phyloP scores from a whole-genome alignment of 2,888 invertebrate genomes.

The Heliothis peltigera region DNA sequence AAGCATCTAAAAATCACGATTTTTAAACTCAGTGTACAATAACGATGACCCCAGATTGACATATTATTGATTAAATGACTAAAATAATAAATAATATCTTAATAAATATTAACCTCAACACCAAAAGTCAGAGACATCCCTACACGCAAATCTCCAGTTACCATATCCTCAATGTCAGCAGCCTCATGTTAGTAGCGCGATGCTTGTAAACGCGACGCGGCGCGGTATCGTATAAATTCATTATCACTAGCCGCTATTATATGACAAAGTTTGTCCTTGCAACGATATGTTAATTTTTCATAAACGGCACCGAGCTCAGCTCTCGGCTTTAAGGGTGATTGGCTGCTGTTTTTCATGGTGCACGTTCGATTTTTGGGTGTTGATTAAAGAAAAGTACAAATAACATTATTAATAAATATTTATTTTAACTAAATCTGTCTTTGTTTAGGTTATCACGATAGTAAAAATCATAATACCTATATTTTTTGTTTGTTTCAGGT shows the following conservation, averaged over 20 bases:
- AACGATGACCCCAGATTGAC: too few relatives aligned
- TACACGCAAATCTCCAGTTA: constrained; percentile 26
- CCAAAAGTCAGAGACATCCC: too few relatives aligned
- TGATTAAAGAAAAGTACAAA: constrained; percentile 6
- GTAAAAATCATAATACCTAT: too few relatives aligned
- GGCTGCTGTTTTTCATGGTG: not conserved
- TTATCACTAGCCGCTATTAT: constrained; percentile 65
- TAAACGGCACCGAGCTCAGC: not conserved
- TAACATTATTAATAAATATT: too few relatives aligned
- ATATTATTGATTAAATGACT: too few relatives aligned
- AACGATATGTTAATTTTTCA: constrained; percentile 2
- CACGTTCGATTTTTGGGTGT: not conserved
- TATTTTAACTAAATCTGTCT: too few relatives aligned
- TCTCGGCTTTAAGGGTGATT: not conserved
- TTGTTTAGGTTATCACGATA: too few relatives aligned
- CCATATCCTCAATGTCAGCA: constrained; percentile 6
- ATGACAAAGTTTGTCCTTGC: constrained; percentile 74
- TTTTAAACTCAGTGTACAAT: too few relatives aligned
- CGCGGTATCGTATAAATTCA: constrained; percentile 75
- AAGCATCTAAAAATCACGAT: too few relatives aligned
- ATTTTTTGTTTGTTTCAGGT: too few relatives aligned
- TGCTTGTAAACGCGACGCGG: constrained; percentile 68
- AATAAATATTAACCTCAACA: too few relatives aligned
- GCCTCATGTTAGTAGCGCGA: constrained; percentile 6
- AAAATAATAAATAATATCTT: too few relatives aligned